A percentile compares a stretch with the other conserved stretches of the same genome.
Evolutionary conservation across 2,113 vertebrate species (phyloP).

Genomic region (Fukomys damarensis): DNA sequence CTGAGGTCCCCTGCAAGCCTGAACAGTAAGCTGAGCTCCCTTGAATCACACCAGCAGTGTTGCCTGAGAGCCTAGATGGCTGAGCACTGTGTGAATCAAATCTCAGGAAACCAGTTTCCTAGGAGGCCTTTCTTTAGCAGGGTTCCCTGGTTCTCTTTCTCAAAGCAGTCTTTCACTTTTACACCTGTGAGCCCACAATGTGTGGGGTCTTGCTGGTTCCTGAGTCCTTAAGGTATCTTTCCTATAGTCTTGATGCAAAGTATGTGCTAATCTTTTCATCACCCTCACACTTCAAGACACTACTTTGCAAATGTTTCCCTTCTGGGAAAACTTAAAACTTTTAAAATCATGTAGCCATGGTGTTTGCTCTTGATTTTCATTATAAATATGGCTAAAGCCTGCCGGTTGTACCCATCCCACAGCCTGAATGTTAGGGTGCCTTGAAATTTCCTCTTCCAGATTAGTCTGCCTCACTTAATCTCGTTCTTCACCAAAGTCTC

Average conservation of each 20-base stretch:
- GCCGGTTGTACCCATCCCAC: background rate
- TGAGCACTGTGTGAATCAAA: background rate
- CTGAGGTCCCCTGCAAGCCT: background rate
- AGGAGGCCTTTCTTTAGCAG: background rate
- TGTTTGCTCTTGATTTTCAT: background rate
- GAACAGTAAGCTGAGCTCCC: background rate
- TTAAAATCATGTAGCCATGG: background rate
- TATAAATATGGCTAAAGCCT: background rate
- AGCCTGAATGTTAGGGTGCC: background rate
- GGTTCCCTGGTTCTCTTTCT: background rate
- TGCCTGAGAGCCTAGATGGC: background rate
- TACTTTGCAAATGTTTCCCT: background rate
- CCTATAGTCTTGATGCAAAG: background rate
- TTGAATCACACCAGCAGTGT: background rate
- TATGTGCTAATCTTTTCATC: background rate
- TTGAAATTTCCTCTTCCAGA: background rate
- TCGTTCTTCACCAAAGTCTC: background rate
- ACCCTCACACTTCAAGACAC: background rate
- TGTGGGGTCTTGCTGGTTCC: background rate
- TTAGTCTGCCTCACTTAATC: background rate
- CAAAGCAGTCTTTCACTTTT: background rate
- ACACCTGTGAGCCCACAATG: background rate
- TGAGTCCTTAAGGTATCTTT: background rate
- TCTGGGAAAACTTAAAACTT: background rate
- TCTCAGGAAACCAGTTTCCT: background rate